These are phyloP conservation scores for Azorinus chamasolen DNA, from an alignment of 2,888 invertebrate genomes.

Conservation along the genomic window DNA sequence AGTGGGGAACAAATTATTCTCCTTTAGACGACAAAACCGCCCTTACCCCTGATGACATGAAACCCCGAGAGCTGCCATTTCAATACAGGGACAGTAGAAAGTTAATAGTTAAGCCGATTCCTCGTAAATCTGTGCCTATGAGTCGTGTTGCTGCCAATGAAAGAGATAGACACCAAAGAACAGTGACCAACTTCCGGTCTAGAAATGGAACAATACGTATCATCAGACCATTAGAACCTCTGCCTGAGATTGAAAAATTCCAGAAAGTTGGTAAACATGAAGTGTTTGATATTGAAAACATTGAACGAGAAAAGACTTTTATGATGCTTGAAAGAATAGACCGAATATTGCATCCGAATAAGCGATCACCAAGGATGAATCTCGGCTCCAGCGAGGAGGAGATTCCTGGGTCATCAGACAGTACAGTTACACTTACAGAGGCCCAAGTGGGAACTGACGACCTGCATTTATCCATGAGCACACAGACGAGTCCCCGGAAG, in stretches of 20 bases:
- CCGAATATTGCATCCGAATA: conserved; percentile 60
- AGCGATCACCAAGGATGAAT: conserved; percentile 41
- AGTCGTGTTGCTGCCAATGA: conserved; percentile 58
- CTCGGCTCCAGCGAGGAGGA: conserved; percentile 63
- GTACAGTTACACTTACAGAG: conserved; percentile 40
- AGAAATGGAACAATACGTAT: conserved; percentile 64
- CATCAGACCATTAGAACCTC: conserved; percentile 58
- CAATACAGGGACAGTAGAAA: conserved; percentile 55
- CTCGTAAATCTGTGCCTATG: conserved; percentile 60
- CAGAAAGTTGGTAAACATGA: conserved; percentile 53
- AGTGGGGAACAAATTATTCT: conserved; percentile 61
- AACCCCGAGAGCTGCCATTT: conserved; percentile 61
- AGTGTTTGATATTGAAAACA: conserved; percentile 59
- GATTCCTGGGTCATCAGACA: conserved; percentile 48
- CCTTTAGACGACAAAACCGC: conserved; percentile 58
- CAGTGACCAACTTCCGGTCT: conserved; percentile 63
- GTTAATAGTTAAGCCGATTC: conserved; percentile 56
- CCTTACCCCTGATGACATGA: conserved; percentile 54
- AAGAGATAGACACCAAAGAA: conserved; percentile 59
- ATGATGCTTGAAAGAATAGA: conserved; percentile 66
- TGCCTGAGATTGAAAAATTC: conserved; percentile 63
- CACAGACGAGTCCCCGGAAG: conserved; percentile 33
- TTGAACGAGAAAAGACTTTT: conserved; percentile 67
- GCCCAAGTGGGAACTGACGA: conserved; percentile 43
- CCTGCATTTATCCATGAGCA: conserved; percentile 19